Evolutionary conservation across 2,888 invertebrate species (phyloP), one percentile per base, ranked within the genome.

Genomic region (Brenthis ino): DNA sequence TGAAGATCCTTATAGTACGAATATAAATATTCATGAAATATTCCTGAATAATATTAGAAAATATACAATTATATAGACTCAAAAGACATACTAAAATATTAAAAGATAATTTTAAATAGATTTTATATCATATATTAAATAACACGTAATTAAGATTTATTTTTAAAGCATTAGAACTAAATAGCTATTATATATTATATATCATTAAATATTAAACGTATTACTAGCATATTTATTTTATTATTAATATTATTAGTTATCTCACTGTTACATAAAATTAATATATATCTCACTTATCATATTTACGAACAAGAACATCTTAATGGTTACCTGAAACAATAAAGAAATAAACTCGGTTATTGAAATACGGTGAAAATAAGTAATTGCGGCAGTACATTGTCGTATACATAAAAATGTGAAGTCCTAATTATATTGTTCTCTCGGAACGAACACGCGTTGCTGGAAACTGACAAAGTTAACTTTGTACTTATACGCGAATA

Each of bases 371-470:
- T 43, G 37, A 43, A 63, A 37, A 51, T 33, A 61, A 51, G 33
- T 16, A 53, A 63, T 51, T 16, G 14, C n/a, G 51, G 16, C 51
- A 16, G 51, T 63, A 51, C 20, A 33, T 16, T 51, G 53, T 51
- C 61, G 16, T 53, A 53, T 51, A 37, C 53, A 37, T 16, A 11
- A n/a, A 33, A 63, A 53, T 51, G 51, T 33, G 51, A 63, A 61
- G 12, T 61, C 37, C 51, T 61, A 61, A 53, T 63, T 33, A 63
- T 37, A 63, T 63, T 37, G 51, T 16, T 33, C 14, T n/a, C 16
- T 33, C 16, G 53, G 28, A 28, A 63, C 24, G 51, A 61, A 61
- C 50, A 51, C 51, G 61, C 37, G 53, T 51, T 53, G 12, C 54
- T 54, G 13, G 13, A 12, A 43, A 63, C 14, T 16, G 16, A 37